Evolutionary conservation across 2,113 vertebrate species (phyloP).

Genomic region (Tenebrosternarchus preto): DNA sequence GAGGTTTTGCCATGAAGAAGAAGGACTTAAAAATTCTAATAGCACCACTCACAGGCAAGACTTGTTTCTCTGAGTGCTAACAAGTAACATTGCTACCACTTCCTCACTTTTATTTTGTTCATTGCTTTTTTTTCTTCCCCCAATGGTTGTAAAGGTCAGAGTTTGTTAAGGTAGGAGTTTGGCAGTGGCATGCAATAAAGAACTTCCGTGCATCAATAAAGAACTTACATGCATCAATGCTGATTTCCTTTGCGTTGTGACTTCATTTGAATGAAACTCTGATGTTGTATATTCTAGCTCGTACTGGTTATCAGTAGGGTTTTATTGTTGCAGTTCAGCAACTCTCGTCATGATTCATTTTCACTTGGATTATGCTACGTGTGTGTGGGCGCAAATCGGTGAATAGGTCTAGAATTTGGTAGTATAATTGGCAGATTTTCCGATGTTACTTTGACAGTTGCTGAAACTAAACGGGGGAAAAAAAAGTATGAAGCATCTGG

Average conservation of each 20-base stretch:
- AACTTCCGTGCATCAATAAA: slow-evolving; percentile 64
- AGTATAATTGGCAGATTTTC: too few relatives aligned
- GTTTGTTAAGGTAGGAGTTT: slow-evolving; percentile 26
- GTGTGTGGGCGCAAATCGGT: neutral
- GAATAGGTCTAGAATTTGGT: neutral
- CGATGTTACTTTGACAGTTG: neutral
- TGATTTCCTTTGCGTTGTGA: slow-evolving; percentile 29
- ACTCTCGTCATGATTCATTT: too few relatives aligned
- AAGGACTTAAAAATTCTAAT: neutral
- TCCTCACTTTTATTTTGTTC: neutral
- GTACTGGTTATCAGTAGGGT: too few relatives aligned
- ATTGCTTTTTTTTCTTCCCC: neutral
- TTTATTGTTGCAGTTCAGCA: too few relatives aligned
- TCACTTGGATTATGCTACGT: too few relatives aligned
- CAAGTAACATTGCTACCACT: slow-evolving; percentile 1
- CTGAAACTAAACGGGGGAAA: too few relatives aligned
- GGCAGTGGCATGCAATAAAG: slow-evolving; percentile 73
- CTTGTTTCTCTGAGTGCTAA: neutral
- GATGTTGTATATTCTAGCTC: too few relatives aligned
- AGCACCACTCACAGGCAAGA: neutral
- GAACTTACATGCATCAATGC: slow-evolving; percentile 56
- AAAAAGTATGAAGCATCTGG: too few relatives aligned
- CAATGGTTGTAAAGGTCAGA: slow-evolving; percentile 11
- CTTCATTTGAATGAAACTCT: neutral
- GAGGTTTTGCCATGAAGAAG: neutral